These are phyloP conservation scores for Heliocidaris tuberculata DNA, from an alignment of 35 echinoderm and acorn worm genomes.

Conservation along the genomic window DNA sequence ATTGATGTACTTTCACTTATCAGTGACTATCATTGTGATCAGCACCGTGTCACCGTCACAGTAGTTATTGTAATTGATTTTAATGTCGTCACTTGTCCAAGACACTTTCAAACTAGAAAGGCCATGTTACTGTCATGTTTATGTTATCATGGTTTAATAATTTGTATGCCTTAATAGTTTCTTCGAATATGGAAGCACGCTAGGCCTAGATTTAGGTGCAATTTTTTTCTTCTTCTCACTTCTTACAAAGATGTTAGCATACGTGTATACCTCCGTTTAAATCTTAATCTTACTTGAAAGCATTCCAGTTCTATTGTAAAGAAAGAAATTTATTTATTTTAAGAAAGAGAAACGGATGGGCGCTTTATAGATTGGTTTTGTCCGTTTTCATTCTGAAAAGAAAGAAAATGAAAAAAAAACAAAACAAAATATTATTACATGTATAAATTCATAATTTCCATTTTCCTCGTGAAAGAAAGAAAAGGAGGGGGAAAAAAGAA, in stretches of 20 bases:
- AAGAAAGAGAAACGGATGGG: not conserved
- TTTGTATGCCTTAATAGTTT: not conserved
- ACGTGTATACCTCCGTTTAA: not conserved
- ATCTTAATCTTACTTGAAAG: not conserved
- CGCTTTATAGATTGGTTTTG: not conserved
- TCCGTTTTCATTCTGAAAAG: not conserved
- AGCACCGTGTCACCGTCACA: too few species aligned
- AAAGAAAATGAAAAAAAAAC: too few species aligned
- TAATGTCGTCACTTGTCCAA: not conserved
- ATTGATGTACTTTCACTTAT: not conserved
- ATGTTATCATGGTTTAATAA: not conserved
- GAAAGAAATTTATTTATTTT: not conserved
- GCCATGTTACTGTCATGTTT: not conserved
- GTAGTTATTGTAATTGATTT: not conserved
- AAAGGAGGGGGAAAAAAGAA: not conserved
- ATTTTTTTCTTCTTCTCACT: not conserved
- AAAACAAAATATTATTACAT: not conserved
- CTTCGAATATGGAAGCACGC: not conserved
- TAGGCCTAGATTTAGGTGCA: conserved; percentile 9
- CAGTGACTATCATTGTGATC: not conserved
- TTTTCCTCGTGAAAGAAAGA: not conserved
- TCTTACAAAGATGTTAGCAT: not conserved
- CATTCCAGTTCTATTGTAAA: not conserved
- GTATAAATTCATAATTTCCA: not conserved
- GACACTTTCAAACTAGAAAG: not conserved